A percentile compares a stretch with the other conserved stretches of the same genome.
These are phyloP conservation scores for Dendronephthya gigantea DNA, from an alignment of 64 coral and sea anemone species.

Conservation along the genomic window DNA sequence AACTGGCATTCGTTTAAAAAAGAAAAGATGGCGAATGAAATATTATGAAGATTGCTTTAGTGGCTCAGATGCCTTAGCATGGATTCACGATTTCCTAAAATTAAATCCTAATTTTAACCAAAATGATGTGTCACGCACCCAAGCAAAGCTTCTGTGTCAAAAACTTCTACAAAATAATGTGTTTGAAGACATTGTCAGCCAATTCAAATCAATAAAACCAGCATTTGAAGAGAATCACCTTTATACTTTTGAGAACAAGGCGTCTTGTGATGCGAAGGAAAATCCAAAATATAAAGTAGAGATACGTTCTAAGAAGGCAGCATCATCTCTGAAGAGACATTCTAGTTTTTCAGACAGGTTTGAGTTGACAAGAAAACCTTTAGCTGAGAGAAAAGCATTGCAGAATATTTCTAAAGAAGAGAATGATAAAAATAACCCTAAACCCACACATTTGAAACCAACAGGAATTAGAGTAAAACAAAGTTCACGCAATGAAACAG, in stretches of 20 bases:
- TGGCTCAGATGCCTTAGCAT: background rate
- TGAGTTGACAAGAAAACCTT: background rate
- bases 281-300: background rate
- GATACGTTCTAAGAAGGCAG: too few species aligned
- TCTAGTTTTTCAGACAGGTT: background rate
- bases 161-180: background rate
- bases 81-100: background rate
- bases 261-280: background rate
- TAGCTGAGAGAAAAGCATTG: background rate
- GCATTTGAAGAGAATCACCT: background rate
- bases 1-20: background rate
- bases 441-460: background rate
- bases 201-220: background rate
- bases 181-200: background rate
- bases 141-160: background rate
- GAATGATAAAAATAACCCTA: too few species aligned
- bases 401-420: background rate
- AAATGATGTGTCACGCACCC: background rate
- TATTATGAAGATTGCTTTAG: slow-evolving; percentile 10
- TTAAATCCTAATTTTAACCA: background rate
- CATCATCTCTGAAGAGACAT: background rate
- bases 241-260: background rate
- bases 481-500: background rate
- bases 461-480: background rate
- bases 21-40: slow-evolving; percentile 24